phyloP scores from a whole-genome alignment of 1,140 invertebrate genomes.

The Apocrypta bakeri region DNA sequence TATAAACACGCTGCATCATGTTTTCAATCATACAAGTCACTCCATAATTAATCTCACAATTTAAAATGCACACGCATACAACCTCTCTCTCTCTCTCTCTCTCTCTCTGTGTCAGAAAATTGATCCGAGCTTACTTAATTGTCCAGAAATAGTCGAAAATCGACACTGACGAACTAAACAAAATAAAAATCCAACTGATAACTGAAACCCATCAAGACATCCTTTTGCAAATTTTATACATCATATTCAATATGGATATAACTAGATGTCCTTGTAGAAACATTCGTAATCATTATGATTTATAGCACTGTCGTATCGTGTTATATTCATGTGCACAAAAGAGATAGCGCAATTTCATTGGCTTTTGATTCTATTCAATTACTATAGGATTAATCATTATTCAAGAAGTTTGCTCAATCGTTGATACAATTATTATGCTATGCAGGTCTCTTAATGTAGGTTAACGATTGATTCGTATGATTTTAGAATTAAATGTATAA shows the following conservation, averaged over 20 bases:
- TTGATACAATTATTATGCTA: too few relatives aligned
- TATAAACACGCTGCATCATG: not conserved
- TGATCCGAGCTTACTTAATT: constrained; percentile 9
- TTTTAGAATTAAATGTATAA: too few relatives aligned
- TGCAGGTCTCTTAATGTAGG: too few relatives aligned
- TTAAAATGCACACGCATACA: not conserved
- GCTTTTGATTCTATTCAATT: constrained; percentile 34
- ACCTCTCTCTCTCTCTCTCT: too few relatives aligned
- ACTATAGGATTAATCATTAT: not conserved
- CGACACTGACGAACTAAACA: not conserved
- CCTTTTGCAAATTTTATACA: not conserved
- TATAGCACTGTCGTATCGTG: not conserved
- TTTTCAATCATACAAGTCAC: not conserved
- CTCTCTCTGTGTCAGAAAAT: not conserved
- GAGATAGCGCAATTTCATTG: not conserved
- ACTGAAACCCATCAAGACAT: not conserved
- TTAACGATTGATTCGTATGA: too few relatives aligned
- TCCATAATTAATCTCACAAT: not conserved
- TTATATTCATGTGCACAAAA: not conserved
- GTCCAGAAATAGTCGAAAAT: not conserved
- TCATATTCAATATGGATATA: not conserved
- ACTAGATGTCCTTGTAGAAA: not conserved
- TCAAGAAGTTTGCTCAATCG: not conserved
- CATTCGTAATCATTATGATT: constrained; percentile 30
- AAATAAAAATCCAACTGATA: not conserved